phyloP scores from a whole-genome alignment of 2,888 invertebrate species.

The Kuschelorhynchus macadamiae region DNA sequence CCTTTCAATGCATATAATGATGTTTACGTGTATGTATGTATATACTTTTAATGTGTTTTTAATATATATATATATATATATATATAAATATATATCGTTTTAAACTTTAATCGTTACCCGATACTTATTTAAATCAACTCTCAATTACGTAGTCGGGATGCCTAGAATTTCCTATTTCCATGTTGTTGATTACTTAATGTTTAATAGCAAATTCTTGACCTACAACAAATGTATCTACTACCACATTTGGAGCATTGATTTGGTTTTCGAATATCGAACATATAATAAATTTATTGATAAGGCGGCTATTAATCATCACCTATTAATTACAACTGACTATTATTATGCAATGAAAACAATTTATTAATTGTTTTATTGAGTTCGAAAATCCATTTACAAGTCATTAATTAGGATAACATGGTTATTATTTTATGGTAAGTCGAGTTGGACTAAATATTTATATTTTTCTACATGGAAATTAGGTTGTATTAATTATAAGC shows the following conservation, averaged over 20 bases:
- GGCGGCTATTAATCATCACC: slow-evolving; percentile 32
- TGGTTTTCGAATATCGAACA: slow-evolving; percentile 9
- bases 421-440: slow-evolving; percentile 11
- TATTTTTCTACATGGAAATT: slow-evolving; percentile 1
- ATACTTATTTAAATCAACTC: no score
- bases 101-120: no score
- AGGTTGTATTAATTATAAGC: slow-evolving; percentile 2
- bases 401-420: slow-evolving; percentile 33
- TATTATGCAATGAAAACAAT: slow-evolving; percentile 31
- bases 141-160: no score
- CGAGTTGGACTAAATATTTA: slow-evolving; percentile 3
- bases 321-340: slow-evolving; percentile 37
- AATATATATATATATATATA: no score
- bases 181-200: no score
- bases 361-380: slow-evolving; percentile 33
- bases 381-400: slow-evolving; percentile 30
- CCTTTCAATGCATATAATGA: no score
- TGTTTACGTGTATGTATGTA: no score
- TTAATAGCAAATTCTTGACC: slow-evolving; percentile 19
- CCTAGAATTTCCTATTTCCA: no score
- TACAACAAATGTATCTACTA: slow-evolving; percentile 3
- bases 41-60: no score
- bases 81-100: no score
- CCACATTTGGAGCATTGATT: not conserved
- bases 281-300: slow-evolving; percentile 5